Evolutionary conservation across 92 coral and sea anemone species (phyloP), one percentile per base, ranked within the genome.

Genomic region (Isaurus tuberculatus): DNA sequence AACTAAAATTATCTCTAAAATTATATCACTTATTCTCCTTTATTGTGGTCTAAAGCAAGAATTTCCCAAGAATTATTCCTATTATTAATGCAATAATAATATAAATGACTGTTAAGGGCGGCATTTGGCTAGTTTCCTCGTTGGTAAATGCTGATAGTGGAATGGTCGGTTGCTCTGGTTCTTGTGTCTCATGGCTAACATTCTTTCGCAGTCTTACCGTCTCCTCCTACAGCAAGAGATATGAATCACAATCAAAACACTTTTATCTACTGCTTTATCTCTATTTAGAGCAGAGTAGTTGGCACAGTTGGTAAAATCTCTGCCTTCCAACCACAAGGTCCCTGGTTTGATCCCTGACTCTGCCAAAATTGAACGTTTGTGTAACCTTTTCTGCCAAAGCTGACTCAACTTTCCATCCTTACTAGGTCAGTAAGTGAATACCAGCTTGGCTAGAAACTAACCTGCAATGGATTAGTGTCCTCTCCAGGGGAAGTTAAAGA

Each of bases 31-130:
- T 32, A 27, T 61, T 58, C 31, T 57, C 11, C 34, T 23, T 13
- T 42, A 16, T 86, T 66, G 10, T 40, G 46, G 69, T 81, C 88
- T 85, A 95, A 86, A 95, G 55, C 80, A 95, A 65, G 75, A 95
- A 84, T 89, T 89, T 93, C 48, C 98, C 98, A 42, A 95, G 71
- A 74, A 95, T 72, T 66, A 95, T 65, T 78, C 98, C 98, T 66
- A 93, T 40, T 64, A 95, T 89, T 61, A 95, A 83, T 2, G 98
- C 98, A 74, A 89, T 37, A 55, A 93, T 78, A 64, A 95, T 80
- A 86, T 89, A 95, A 9, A 90, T 91, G 74, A 95, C 69, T 22
- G 95, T 75, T 66, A 88, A 48, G 30, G 90, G 87, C 11, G 87
- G 89, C 87, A 93, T 23, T 58, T 82, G 84, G 79, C 51, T 79